Conservation (phyloP, 1,140 invertebrate species). For the Armadillidium nasatum region DNA sequence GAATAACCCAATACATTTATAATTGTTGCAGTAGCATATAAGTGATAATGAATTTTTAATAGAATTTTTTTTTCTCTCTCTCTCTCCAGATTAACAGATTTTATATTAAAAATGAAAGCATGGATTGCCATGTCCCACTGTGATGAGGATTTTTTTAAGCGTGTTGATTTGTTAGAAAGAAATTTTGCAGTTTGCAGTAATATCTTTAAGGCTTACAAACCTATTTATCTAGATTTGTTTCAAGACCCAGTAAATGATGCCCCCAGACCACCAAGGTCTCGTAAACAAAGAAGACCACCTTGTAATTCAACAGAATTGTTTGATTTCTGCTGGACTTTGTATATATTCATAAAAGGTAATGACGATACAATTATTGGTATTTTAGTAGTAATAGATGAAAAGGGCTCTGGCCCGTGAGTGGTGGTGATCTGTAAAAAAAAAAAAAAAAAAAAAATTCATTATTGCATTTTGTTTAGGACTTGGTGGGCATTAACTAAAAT, state of each 20-base stretch:
- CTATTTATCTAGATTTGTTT: constrained; percentile 81
- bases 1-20: no score
- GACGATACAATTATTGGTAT: background rate
- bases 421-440: no score
- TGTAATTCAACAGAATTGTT: constrained; percentile 43
- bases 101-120: constrained; percentile 91
- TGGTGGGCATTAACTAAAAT: no score
- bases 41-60: no score
- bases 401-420: no score
- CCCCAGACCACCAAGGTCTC: constrained; percentile 60
- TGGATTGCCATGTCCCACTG: constrained; percentile 93
- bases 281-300: constrained; percentile 61
- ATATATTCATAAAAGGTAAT: constrained; percentile 43
- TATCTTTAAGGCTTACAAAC: constrained; percentile 87
- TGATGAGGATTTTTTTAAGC: constrained; percentile 73
- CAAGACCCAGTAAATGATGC: constrained; percentile 59
- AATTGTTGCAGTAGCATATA: no score
- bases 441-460: no score
- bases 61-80: no score
- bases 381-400: no score
- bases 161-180: constrained; percentile 78
- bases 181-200: constrained; percentile 93
- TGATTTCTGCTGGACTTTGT: constrained; percentile 41
- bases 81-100: constrained; percentile 76
- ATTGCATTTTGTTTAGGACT: no score